Conservation (phyloP, 2,797 vertebrate species). For the Garrulus glandarius region DNA sequence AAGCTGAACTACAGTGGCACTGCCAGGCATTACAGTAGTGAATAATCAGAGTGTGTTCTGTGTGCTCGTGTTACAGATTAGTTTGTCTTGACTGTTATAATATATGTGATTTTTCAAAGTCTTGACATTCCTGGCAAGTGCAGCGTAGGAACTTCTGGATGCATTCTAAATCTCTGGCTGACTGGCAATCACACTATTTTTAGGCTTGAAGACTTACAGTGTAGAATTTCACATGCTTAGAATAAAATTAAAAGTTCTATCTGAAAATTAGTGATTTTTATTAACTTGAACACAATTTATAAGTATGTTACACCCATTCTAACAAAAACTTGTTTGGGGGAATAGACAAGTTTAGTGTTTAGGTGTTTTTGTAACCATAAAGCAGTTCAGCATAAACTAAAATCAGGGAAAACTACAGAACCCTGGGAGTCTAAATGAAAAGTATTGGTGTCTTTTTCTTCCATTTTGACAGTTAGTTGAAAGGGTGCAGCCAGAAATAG, state of each 20-base stretch:
- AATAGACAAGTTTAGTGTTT: background rate
- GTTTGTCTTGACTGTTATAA: constrained; percentile 29
- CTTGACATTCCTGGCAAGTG: constrained; percentile 53
- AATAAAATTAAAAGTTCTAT: background rate
- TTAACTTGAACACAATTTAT: background rate
- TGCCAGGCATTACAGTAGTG: background rate
- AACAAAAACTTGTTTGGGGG: background rate
- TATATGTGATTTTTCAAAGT: constrained; percentile 39
- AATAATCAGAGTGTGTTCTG: background rate
- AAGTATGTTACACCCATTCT: background rate
- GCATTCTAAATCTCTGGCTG: constrained; percentile 19
- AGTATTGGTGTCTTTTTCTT: background rate
- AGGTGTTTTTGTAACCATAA: background rate
- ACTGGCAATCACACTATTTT: background rate
- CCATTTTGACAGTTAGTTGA: background rate
- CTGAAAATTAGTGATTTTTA: background rate
- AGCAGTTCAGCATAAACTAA: background rate
- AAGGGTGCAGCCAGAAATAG: background rate
- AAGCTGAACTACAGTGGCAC: background rate
- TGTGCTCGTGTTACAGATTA: constrained; percentile 25
- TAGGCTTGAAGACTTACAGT: constrained; percentile 4
- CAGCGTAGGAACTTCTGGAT: constrained; percentile 40
- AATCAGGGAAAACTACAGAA: background rate
- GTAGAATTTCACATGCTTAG: background rate
- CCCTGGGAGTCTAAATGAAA: background rate